Conservation (phyloP, 2,888 invertebrate species). For the Meiosimyza decipiens region DNA sequence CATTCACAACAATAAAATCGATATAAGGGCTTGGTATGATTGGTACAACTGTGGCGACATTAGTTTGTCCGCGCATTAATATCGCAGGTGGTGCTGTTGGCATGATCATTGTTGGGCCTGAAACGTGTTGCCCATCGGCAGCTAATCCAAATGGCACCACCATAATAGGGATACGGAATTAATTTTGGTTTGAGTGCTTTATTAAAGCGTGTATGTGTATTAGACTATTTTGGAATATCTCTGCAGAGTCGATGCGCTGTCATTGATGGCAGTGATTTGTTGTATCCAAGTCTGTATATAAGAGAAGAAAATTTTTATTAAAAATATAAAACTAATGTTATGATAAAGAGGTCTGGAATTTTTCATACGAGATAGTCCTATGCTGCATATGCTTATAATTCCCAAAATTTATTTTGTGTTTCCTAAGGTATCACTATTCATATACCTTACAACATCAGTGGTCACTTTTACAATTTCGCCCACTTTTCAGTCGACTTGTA, state of each 20-base stretch:
- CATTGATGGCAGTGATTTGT: constrained; percentile 48
- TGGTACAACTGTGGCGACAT: constrained; percentile 59
- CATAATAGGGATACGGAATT: constrained; percentile 48
- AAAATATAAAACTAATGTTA: no score
- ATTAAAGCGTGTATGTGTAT: constrained; percentile 34
- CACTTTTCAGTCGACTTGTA: no score
- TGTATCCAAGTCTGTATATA: constrained; percentile 3
- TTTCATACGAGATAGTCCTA: no score
- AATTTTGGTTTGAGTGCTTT: background rate
- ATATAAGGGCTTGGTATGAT: constrained; percentile 63
- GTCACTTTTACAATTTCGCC: no score
- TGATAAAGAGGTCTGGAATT: no score
- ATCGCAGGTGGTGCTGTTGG: constrained; percentile 65
- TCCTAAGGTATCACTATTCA: no score
- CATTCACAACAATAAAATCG: constrained; percentile 65
- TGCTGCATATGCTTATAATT: no score
- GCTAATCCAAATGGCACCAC: constrained; percentile 64
- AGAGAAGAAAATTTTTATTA: constrained; percentile 28
- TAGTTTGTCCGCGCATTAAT: constrained; percentile 52
- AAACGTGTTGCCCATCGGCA: constrained; percentile 61
- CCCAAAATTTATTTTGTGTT: no score
- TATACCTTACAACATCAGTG: no score
- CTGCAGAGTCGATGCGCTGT: constrained; percentile 33
- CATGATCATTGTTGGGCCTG: constrained; percentile 46
- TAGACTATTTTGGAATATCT: constrained; percentile 46